A percentile compares a stretch with the other conserved stretches of the same genome.
Evolutionary conservation across 2,797 vertebrate genomes (phyloP).

Genomic region (Cryptoprocta ferox): DNA sequence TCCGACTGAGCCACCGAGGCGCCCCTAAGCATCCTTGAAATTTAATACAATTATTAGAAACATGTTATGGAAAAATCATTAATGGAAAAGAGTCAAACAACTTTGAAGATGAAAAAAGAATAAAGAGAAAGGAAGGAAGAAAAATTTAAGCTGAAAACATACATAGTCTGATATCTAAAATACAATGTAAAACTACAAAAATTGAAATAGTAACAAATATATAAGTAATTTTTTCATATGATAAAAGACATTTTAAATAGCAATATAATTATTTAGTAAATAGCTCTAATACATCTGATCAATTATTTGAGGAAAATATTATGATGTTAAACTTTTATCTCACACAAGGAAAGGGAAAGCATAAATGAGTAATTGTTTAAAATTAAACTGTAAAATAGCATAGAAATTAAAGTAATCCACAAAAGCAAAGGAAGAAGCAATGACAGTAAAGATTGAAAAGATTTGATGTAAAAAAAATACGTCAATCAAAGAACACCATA

Average conservation of each 20-base stretch:
- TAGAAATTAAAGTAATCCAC: conserved; percentile 21
- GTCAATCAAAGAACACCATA: not conserved
- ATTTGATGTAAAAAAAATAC: not conserved
- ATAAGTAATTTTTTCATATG: not conserved
- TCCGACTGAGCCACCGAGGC: too few species aligned
- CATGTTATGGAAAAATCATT: not conserved
- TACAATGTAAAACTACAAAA: not conserved
- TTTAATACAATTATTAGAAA: not conserved
- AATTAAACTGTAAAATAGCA: not conserved
- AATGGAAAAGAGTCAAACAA: not conserved
- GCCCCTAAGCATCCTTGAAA: not conserved
- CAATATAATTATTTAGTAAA: conserved; percentile 34
- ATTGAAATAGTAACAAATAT: not conserved
- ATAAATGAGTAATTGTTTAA: conserved; percentile 38
- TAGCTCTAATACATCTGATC: not conserved
- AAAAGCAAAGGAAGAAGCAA: not conserved
- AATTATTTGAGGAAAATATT: not conserved
- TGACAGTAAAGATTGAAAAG: not conserved
- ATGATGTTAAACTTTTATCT: not conserved
- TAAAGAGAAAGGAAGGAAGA: not conserved
- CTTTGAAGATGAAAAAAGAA: not conserved
- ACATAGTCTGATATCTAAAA: not conserved
- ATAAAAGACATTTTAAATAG: conserved; percentile 30
- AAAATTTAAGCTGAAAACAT: not conserved
- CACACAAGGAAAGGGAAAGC: not conserved